Evolutionary conservation across 2,113 vertebrate species (phyloP).

Genomic region (Chaetorhynchus papuensis): DNA sequence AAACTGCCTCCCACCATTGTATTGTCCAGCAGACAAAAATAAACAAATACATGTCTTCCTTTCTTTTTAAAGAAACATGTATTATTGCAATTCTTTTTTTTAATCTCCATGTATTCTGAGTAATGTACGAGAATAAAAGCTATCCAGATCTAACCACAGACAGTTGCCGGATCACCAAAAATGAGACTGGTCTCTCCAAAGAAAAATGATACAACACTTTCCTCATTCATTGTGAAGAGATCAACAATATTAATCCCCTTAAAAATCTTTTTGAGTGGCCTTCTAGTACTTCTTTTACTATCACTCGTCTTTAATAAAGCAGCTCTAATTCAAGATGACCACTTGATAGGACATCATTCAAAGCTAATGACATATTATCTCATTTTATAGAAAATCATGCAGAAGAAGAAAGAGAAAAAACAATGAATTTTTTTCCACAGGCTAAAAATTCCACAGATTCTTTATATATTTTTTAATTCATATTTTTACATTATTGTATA

Average conservation of each 20-base stretch:
- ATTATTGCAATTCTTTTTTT: neutral
- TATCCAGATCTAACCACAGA: neutral
- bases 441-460: too few relatives aligned
- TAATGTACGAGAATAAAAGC: neutral
- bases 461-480: neutral
- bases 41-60: constrained; percentile 60
- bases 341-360: neutral
- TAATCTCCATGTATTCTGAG: neutral
- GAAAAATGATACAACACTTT: neutral
- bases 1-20: constrained; percentile 74
- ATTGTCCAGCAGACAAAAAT: constrained; percentile 49
- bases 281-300: neutral
- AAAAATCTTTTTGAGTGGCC: neutral
- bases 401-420: neutral
- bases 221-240: neutral
- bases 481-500: neutral
- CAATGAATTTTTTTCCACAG: neutral
- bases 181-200: neutral
- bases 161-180: neutral
- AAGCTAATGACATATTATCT: neutral
- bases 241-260: neutral
- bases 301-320: neutral
- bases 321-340: neutral
- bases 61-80: constrained; percentile 42
- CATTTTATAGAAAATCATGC: neutral